phyloP scores from a whole-genome alignment of 2,113 vertebrate genomes.

The Rattus norvegicus region DNA sequence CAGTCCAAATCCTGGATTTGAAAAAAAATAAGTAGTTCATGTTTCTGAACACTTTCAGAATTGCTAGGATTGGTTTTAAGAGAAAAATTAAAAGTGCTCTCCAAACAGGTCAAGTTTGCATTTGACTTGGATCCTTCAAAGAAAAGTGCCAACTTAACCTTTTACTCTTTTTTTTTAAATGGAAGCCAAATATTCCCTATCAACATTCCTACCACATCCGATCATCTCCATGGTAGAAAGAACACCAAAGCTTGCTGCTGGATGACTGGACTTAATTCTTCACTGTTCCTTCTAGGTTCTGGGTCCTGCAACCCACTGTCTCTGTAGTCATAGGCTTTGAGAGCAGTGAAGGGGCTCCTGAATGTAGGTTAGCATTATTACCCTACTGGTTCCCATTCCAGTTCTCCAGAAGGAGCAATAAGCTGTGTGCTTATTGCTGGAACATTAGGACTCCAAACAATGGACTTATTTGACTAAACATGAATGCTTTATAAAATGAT shows the following conservation, averaged over 20 bases:
- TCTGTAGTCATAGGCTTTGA: not conserved
- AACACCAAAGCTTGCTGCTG: not conserved
- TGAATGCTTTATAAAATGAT: not conserved
- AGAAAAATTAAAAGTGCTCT: slow-evolving; percentile 20
- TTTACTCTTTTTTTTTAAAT: not conserved
- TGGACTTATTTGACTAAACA: slow-evolving; percentile 40
- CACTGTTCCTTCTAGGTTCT: not conserved
- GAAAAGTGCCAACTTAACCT: not conserved
- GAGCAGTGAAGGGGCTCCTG: not conserved
- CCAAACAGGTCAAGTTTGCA: not conserved
- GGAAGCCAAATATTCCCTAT: not conserved
- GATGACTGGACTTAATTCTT: not conserved
- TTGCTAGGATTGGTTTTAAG: slow-evolving; percentile 33
- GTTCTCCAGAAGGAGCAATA: not conserved
- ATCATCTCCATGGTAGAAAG: not conserved
- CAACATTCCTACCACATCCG: not conserved
- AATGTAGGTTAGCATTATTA: not conserved
- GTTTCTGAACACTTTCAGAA: slow-evolving; percentile 36
- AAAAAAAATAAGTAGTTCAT: not conserved
- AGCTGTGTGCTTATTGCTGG: not conserved
- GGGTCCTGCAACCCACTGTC: not conserved
- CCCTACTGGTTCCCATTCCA: not conserved
- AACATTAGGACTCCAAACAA: not conserved
- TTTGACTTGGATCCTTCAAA: slow-evolving; percentile 11
- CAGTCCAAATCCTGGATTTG: too few species aligned